Percentiles rank a stretch among this genome's conserved stretches.
These are phyloP conservation scores for Strix aluco DNA, from an alignment of 2,113 vertebrate species.

Conservation along the genomic window DNA sequence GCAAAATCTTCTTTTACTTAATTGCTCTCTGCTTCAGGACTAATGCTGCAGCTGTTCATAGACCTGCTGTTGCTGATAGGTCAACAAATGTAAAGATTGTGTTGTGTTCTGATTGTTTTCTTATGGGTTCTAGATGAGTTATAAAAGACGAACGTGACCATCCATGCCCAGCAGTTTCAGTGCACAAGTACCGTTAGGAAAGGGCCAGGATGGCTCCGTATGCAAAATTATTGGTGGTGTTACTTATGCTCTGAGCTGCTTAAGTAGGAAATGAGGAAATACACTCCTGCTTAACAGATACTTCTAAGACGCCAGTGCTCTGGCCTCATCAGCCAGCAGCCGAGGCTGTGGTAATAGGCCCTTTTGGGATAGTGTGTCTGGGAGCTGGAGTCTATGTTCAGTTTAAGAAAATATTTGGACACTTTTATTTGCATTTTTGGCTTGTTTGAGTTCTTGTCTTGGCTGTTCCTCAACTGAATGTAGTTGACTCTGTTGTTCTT, in stretches of 20 bases:
- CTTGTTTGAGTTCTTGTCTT: neutral
- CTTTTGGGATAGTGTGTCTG: neutral
- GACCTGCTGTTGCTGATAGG: neutral
- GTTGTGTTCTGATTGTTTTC: neutral
- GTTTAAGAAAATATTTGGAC: neutral
- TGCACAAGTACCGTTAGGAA: neutral
- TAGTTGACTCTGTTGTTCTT: neutral
- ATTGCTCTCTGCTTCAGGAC: neutral
- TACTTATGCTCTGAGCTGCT: neutral
- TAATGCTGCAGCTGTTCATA: slow-evolving; percentile 28
- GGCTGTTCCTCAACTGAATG: neutral
- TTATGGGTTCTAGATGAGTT: neutral
- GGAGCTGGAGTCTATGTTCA: neutral
- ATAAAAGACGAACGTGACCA: rapidly evolving
- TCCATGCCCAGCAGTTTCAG: neutral
- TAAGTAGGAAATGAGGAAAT: neutral
- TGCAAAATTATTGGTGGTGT: neutral
- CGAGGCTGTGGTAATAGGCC: neutral
- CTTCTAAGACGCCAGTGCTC: neutral
- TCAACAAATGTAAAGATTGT: neutral
- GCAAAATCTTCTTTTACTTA: neutral
- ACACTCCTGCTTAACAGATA: neutral
- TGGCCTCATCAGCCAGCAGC: neutral
- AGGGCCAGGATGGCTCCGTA: neutral
- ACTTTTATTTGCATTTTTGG: slow-evolving; percentile 7